Evolutionary conservation across 2,888 invertebrate species (phyloP), one percentile per base, ranked within the genome.

Genomic region (Neoscelio sp.): DNA sequence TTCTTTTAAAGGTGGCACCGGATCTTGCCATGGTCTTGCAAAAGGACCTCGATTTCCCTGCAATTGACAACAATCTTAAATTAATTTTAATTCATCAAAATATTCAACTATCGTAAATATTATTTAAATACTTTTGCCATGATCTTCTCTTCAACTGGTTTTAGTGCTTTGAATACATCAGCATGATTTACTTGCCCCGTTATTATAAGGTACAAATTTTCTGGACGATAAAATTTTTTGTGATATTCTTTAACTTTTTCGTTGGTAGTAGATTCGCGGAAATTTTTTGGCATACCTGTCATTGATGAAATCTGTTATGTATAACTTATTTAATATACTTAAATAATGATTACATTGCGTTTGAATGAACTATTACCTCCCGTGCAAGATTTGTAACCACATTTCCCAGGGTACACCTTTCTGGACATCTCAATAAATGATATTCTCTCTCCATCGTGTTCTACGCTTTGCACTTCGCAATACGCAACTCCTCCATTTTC

Each of bases 401-500:
- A 95, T 84, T 93, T 92, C 15, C 94, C 94, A 0, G 97, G 96
- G 89, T 97, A 98, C 88, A 96, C 93, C 1, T 93, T 93, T 79
- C 94, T 91, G 13, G 93, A 89, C 88, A 97, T 90, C 82, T 93
- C 93, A 64, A 94, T 90, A 83, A 94, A 93, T 76, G 95, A 93
- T 75, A 95, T 91, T 70, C 94, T 94, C 87, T 96, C 95, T 2
- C 95, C 95, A n/a, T 92, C 93, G 89, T 96, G 97, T 89, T 97
- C 97, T 23, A 93, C 89, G 0, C 95, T 96, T 90, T 97, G 97
- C 96, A 98, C 97, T 92, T 98, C 98, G 90, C 96, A 97, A 89
- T 98, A 98, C n/a, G 98, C 97, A 8, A 98, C 97, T 12, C 98
- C 98, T 7, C 95, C 97, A 92, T 98, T 95, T 81, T 96, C 95